Evolutionary conservation across 2,888 invertebrate species (phyloP).

Genomic region (Euproctis similis): DNA sequence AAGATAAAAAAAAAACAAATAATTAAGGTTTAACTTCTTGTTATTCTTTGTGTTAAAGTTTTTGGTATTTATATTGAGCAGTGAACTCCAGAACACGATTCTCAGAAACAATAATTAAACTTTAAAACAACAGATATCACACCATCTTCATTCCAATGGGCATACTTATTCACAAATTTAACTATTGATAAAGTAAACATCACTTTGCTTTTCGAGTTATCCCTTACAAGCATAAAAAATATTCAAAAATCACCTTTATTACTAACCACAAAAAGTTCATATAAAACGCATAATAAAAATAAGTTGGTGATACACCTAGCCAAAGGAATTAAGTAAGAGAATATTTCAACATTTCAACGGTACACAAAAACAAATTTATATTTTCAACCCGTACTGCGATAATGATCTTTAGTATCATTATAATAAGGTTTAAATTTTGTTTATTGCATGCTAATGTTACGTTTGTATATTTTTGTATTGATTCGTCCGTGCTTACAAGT

Average conservation of each 20-base stretch:
- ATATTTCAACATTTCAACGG: slow-evolving; percentile 28
- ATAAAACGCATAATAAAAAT: slow-evolving; percentile 4
- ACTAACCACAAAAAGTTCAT: slow-evolving; percentile 8
- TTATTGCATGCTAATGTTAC: slow-evolving; percentile 6
- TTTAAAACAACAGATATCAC: slow-evolving; percentile 27
- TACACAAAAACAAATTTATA: slow-evolving; percentile 10
- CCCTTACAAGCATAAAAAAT: slow-evolving; percentile 5
- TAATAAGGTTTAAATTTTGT: slow-evolving; percentile 6
- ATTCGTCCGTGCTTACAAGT: slow-evolving; percentile 33
- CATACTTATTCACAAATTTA: slow-evolving; percentile 41
- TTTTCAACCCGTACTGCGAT: no score
- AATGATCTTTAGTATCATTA: no score
- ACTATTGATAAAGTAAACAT: slow-evolving; percentile 34
- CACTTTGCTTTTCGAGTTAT: slow-evolving; percentile 16
- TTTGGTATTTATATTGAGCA: no score
- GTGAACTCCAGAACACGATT: no score
- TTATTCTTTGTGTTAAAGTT: no score
- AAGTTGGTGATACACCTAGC: slow-evolving; percentile 9
- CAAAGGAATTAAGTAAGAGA: slow-evolving; percentile 26
- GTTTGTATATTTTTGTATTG: slow-evolving; percentile 27
- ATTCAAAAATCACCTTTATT: slow-evolving; percentile 19
- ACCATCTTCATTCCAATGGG: slow-evolving; percentile 21
- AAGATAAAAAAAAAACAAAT: no score
- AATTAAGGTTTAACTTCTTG: no score
- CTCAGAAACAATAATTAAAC: slow-evolving; percentile 28